These are phyloP conservation scores for Sylvilagus bachmani DNA, from an alignment of 2,113 vertebrate species.

Conservation along the genomic window DNA sequence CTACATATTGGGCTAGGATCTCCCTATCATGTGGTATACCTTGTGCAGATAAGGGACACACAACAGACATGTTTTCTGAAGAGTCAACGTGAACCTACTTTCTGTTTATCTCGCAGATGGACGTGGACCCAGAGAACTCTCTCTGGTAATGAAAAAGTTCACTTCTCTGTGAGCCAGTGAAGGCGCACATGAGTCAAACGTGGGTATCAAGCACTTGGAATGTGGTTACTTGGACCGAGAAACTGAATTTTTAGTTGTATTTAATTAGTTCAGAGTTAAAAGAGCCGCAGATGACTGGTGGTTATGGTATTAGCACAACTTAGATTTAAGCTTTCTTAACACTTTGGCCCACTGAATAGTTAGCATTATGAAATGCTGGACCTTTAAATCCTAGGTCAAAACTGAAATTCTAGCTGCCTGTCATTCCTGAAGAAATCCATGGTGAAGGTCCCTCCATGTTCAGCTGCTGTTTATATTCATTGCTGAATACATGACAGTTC, in stretches of 20 bases:
- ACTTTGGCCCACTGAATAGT: background rate
- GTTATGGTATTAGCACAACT: background rate
- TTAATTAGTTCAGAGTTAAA: constrained; percentile 39
- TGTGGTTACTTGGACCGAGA: background rate
- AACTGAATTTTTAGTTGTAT: background rate
- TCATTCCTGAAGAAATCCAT: background rate
- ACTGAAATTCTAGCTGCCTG: background rate
- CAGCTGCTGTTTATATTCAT: background rate
- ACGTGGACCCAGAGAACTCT: background rate
- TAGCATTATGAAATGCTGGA: background rate
- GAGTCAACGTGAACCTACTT: background rate
- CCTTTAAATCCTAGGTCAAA: background rate
- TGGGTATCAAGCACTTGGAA: background rate
- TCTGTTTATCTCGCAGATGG: background rate
- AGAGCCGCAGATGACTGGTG: background rate
- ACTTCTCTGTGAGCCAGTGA: background rate
- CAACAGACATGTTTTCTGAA: background rate
- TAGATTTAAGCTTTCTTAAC: background rate
- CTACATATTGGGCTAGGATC: background rate
- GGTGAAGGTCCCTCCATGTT: background rate
- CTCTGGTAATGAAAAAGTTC: background rate
- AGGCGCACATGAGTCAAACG: background rate
- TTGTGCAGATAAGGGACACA: background rate
- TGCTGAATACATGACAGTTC: background rate
- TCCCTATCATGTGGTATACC: background rate